A percentile compares a stretch with the other conserved stretches of the same genome.
phyloP scores from a whole-genome alignment of 2,113 vertebrate species.

The Dipodomys merriami region DNA sequence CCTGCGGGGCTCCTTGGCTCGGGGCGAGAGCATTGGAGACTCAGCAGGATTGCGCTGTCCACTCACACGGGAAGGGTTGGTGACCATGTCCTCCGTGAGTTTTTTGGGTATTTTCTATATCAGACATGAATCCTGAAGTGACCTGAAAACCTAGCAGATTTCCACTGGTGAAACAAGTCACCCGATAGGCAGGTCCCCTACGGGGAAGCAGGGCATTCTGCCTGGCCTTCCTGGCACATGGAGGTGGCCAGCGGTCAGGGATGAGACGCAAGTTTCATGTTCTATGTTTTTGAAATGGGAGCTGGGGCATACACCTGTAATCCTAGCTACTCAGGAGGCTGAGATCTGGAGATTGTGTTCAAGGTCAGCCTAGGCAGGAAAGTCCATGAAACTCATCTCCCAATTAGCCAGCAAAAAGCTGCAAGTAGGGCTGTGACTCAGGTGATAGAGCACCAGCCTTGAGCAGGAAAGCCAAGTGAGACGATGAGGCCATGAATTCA shows the following conservation, averaged over 20 bases:
- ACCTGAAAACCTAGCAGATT: neutral
- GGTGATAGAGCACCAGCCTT: too few relatives aligned
- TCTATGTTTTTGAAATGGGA: too few relatives aligned
- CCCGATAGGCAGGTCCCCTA: neutral
- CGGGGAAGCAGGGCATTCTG: neutral
- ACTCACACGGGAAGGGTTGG: neutral
- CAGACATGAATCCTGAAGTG: neutral
- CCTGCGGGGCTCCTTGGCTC: neutral
- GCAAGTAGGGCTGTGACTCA: too few relatives aligned
- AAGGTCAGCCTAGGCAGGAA: too few relatives aligned
- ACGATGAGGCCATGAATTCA: too few relatives aligned
- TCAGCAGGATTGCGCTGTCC: constrained; percentile 26
- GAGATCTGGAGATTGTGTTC: too few relatives aligned
- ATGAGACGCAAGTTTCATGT: accelerated
- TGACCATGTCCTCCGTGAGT: accelerated
- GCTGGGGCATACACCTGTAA: too few relatives aligned
- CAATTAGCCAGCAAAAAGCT: too few relatives aligned
- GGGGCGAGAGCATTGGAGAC: neutral
- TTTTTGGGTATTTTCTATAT: neutral
- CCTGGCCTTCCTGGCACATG: neutral
- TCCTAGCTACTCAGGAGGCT: too few relatives aligned
- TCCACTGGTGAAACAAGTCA: neutral
- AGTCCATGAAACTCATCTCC: too few relatives aligned
- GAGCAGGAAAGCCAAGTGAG: too few relatives aligned
- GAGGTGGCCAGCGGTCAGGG: neutral